phyloP scores from a whole-genome alignment of 2,888 invertebrate genomes.

The Synanthedon andrenaeformis region DNA sequence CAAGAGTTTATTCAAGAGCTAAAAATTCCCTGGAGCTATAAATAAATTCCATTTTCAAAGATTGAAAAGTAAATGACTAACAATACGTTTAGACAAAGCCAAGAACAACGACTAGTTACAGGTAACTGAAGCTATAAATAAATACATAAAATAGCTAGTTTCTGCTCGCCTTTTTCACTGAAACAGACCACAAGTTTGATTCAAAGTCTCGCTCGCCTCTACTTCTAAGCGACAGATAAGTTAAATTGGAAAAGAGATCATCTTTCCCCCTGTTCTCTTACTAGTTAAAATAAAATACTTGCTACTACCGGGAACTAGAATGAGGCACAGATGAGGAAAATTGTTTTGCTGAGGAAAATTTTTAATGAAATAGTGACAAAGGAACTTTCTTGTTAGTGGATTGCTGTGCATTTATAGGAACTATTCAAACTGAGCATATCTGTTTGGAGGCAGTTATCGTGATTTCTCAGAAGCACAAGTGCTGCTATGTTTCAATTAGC shows the following conservation, averaged over 20 bases:
- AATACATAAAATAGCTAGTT: background rate
- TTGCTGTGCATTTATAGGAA: too few species aligned
- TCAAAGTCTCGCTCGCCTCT: background rate
- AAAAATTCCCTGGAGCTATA: too few species aligned
- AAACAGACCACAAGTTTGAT: background rate
- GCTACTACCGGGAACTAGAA: background rate
- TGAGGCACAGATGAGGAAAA: background rate
- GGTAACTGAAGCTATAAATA: background rate
- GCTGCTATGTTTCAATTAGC: too few species aligned
- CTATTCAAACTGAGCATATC: too few species aligned
- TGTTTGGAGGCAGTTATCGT: too few species aligned
- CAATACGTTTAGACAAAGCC: too few species aligned
- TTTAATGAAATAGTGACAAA: background rate
- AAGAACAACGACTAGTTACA: too few species aligned
- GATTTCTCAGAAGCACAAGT: too few species aligned
- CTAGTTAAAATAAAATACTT: background rate
- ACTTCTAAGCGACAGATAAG: conserved; percentile 27
- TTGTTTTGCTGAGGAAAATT: background rate
- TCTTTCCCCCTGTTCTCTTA: conserved; percentile 12
- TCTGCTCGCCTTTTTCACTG: conserved; percentile 3
- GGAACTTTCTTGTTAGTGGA: too few species aligned
- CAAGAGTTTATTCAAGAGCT: too few species aligned
- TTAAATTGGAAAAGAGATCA: conserved; percentile 45
- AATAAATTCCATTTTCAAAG: too few species aligned
- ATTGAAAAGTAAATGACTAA: too few species aligned